These are phyloP conservation scores for Channa argus DNA, from an alignment of 2,113 vertebrate genomes.

Conservation along the genomic window DNA sequence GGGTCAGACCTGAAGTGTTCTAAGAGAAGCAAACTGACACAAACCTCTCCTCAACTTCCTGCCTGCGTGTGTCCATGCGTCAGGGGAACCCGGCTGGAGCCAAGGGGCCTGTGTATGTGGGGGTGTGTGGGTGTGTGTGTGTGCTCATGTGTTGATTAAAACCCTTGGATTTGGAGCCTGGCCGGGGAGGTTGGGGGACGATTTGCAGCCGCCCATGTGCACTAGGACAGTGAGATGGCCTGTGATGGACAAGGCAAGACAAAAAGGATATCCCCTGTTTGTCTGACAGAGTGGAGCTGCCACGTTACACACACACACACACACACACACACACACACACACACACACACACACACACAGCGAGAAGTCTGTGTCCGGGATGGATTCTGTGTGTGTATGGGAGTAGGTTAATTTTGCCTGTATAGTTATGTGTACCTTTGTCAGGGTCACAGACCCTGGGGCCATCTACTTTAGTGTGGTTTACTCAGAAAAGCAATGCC, in stretches of 20 bases:
- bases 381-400: slow-evolving; percentile 55
- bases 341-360: slow-evolving; percentile 37
- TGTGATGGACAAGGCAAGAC: slow-evolving; percentile 78
- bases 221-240: slow-evolving; percentile 66
- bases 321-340: slow-evolving; percentile 37
- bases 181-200: slow-evolving; percentile 30
- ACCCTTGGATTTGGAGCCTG: slow-evolving; percentile 44
- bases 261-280: slow-evolving; percentile 83
- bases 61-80: slow-evolving; percentile 76
- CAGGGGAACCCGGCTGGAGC: slow-evolving; percentile 76
- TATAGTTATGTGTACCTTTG: slow-evolving; percentile 18
- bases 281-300: slow-evolving; percentile 62
- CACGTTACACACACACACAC: slow-evolving; percentile 32
- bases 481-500: slow-evolving; percentile 72
- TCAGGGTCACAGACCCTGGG: slow-evolving; percentile 70
- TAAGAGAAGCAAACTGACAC: slow-evolving; percentile 80
- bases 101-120: slow-evolving; percentile 56
- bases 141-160: slow-evolving; percentile 29
- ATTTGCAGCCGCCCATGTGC: slow-evolving; percentile 61
- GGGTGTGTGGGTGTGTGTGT: slow-evolving; percentile 31
- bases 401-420: slow-evolving; percentile 32
- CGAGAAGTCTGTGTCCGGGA: slow-evolving; percentile 65
- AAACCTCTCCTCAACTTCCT: slow-evolving; percentile 83
- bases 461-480: slow-evolving; percentile 66
- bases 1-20: slow-evolving; percentile 79